These are phyloP conservation scores for Astatoreochromis straeleni DNA, from an alignment of 2,113 vertebrate genomes.

Conservation along the genomic window DNA sequence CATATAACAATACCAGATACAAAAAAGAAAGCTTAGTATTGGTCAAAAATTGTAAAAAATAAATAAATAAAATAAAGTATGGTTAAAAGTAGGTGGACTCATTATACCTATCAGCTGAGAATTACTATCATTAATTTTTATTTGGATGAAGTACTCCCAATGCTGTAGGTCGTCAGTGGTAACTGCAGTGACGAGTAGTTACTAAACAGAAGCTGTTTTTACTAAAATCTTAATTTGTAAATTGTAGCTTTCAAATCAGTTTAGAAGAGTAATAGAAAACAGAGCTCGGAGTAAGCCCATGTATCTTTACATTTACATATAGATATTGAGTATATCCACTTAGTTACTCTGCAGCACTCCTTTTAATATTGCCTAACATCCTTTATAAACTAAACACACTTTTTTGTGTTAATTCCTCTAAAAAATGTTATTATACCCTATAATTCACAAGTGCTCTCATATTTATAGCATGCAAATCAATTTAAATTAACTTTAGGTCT, in stretches of 20 bases:
- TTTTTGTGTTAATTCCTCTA: background rate
- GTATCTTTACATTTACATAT: background rate
- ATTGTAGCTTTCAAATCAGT: background rate
- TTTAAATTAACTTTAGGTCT: constrained; percentile 4
- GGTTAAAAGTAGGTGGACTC: background rate
- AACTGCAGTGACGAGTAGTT: background rate
- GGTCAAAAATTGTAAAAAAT: background rate
- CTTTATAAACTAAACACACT: background rate
- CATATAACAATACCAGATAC: background rate
- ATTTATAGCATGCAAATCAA: background rate
- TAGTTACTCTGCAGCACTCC: background rate
- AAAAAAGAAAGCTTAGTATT: background rate
- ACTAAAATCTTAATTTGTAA: background rate
- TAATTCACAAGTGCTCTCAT: background rate
- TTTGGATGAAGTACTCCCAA: background rate
- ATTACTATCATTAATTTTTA: background rate
- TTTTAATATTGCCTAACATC: background rate
- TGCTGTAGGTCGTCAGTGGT: background rate
- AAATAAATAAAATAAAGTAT: background rate
- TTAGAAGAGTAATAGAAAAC: background rate
- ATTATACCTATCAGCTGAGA: background rate
- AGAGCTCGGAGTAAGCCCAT: background rate
- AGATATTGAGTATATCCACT: background rate
- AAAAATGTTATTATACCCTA: background rate
- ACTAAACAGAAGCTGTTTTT: background rate